Evolutionary conservation across 1,140 invertebrate genomes (phyloP), one percentile per base, ranked within the genome.

Genomic region (Tetragonula clypearis): DNA sequence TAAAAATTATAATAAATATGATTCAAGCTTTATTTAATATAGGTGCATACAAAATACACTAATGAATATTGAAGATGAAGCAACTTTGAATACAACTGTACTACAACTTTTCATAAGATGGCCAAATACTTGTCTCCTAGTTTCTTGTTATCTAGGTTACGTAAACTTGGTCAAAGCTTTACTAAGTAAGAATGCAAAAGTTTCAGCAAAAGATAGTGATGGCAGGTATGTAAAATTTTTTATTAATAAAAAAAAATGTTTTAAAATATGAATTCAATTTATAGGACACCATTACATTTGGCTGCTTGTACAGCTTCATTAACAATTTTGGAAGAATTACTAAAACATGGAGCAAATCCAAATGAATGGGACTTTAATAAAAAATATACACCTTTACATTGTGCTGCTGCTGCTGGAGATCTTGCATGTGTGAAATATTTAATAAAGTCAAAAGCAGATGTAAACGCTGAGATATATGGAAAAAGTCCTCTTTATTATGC

Each of bases 201-300:
- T 93, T 79, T 89, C 91, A 5, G 85, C 78, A 53, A 89, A 83
- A n/a, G 95, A 95, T 71, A 84, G 87, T 41, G 92, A 94, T 53
- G 95, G 94, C 88, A 94, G 95, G 95, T 95, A 87, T 53, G 23
- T 72, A 77, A 12, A 55, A 66, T 49, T 49, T 49, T 49, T 8
- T 49, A 30, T 77, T 68, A 21, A 35, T 8, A 35, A 12, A 35
- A 79, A 79, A 62, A n/a, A 21, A 56, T 23, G 19, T 53, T 66
- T 30, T 14, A 26, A 23, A 1, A 35, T 15, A n/a, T 30, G 15
- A 53, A 71, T 69, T 9, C 26, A 19, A 83, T 5, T 17, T 87
- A 26, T 84, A 97, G 97, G 92, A 97, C 97, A 9, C 96, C 97
- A 19, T 92, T 98, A 26, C 98, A 98, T 93, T 95, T 98, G 87